A percentile compares a stretch with the other conserved stretches of the same genome.
Conservation (phyloP, 2,888 invertebrate species). For the Cephus sareptanus region DNA sequence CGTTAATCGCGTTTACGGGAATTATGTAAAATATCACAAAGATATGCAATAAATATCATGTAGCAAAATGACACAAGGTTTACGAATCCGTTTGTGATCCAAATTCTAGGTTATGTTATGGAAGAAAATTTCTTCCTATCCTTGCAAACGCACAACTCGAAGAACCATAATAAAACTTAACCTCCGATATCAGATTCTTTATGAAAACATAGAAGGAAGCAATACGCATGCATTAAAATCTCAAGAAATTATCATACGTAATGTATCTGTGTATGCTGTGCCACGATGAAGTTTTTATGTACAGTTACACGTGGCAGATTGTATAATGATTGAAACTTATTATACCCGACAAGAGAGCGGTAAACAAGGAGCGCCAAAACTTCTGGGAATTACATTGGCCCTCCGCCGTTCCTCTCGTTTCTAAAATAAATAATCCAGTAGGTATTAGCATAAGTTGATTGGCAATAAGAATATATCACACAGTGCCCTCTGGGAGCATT, state of each 20-base stretch:
- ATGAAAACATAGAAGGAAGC: background rate
- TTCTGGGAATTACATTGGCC: background rate
- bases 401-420: background rate
- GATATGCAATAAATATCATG: constrained; percentile 6
- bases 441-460: constrained; percentile 1
- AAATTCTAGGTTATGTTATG: no score
- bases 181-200: background rate
- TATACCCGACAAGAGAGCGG: background rate
- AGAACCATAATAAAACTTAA: background rate
- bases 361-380: background rate
- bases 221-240: background rate
- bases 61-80: background rate
- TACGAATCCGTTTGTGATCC: background rate
- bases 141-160: background rate
- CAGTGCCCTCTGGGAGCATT: background rate
- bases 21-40: constrained; percentile 4
- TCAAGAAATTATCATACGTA: background rate
- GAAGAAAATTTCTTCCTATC: background rate
- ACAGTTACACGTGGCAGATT: background rate
- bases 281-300: background rate
- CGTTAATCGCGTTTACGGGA: background rate
- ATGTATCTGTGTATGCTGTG: background rate
- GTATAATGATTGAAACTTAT: background rate
- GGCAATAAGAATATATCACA: background rate
- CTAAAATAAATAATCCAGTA: background rate